Percentiles rank a stretch among this genome's conserved stretches.
Conservation (phyloP, 2,113 vertebrate species). For the Phainopepla nitens region DNA sequence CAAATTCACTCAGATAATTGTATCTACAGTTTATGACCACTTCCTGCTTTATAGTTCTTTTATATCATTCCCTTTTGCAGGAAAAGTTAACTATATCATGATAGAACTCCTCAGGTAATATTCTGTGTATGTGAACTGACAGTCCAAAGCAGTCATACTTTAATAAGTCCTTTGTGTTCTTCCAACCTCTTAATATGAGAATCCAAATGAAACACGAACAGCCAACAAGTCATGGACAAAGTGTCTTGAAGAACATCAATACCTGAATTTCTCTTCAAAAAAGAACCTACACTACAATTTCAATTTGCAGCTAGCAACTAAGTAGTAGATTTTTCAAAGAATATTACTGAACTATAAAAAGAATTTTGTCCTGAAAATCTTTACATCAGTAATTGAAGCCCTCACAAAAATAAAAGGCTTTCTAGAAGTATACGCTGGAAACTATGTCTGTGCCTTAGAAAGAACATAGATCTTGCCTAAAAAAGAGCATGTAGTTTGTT, state of each 20-base stretch:
- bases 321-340: background rate
- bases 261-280: background rate
- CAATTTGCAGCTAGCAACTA: background rate
- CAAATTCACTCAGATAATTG: background rate
- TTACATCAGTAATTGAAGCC: background rate
- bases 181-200: background rate
- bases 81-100: background rate
- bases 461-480: background rate
- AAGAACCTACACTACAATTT: background rate
- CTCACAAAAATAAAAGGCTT: background rate
- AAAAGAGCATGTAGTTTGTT: background rate
- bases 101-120: background rate
- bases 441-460: background rate
- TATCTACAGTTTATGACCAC: background rate
- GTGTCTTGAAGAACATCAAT: background rate
- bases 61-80: background rate
- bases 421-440: background rate
- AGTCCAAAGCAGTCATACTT: background rate
- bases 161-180: background rate
- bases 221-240: background rate
- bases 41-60: background rate
- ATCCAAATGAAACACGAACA: background rate
- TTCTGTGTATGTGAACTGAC: background rate
- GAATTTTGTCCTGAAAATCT: background rate
- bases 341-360: background rate